Evolutionary conservation across 2,888 invertebrate genomes (phyloP).

Genomic region (Eupithecia dodoneata): DNA sequence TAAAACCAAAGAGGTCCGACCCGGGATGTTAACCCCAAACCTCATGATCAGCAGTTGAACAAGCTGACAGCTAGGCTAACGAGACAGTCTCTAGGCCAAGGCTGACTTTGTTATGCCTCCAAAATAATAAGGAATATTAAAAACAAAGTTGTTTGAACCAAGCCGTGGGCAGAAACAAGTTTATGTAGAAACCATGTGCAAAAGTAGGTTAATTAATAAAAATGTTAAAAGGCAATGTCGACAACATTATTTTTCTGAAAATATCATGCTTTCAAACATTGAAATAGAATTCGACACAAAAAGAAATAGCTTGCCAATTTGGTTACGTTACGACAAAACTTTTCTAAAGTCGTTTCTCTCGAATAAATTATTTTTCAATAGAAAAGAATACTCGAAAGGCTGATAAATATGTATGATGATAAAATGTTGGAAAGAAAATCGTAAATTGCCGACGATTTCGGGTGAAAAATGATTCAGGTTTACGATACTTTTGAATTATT

Average conservation of each 20-base stretch:
- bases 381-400: conserved; percentile 30
- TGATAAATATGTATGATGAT: conserved; percentile 36
- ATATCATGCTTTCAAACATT: conserved; percentile 3
- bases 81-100: background rate
- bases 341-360: conserved; percentile 37
- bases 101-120: background rate
- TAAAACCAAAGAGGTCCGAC: no score
- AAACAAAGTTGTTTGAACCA: background rate
- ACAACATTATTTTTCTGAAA: background rate
- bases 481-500: conserved; percentile 15
- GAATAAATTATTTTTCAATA: conserved; percentile 42
- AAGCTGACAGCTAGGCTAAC: no score
- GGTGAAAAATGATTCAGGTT: conserved; percentile 10
- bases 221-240: background rate
- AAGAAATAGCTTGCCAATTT: conserved; percentile 23
- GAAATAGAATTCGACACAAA: conserved; percentile 2
- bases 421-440: conserved; percentile 29
- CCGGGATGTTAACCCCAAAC: no score
- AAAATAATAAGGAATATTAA: background rate
- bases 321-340: conserved; percentile 36
- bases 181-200: background rate
- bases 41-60: no score
- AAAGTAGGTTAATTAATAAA: background rate
- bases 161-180: background rate
- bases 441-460: conserved; percentile 23